Base-by-base conservation (phyloP, 2,888 invertebrate genomes). In the Lucinisca nassula region DNA sequence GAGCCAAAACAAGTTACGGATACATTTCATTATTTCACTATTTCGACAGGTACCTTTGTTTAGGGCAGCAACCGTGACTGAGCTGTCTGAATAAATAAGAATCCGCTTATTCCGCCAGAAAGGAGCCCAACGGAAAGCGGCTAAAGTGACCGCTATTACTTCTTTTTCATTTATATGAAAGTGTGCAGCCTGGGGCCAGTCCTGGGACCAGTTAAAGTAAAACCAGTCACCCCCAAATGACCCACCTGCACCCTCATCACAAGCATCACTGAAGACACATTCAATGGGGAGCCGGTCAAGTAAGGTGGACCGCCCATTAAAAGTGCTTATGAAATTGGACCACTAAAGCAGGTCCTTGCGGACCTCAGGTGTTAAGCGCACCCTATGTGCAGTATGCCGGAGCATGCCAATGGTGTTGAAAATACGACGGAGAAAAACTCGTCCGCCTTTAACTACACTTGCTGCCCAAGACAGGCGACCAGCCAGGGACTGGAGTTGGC, bases 81-180 rank as follows among this genome's bases (percentile, higher is more conserved):
- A n/a, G n/a, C n/a, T n/a, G n/a, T n/a, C n/a, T n/a, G n/a, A n/a
- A n/a, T 61, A 61, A 61, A 61, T 61, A 30, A 61, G 24, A 4
- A 61, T 61, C 6, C 21, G 61, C 30, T 27, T 61, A 27, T 61
- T 61, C 30, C 61, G 6, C 61, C 61, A 61, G 8, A 61, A 61
- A 21, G 61, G 61, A 30, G 30, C 27, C 61, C 61, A 61, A 6
- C 61, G 61, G 30, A 30, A 61, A 12, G 61, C 61, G 4, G 73
- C 73, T 24, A 73, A 17, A 1, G 40, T 27, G 3, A 73, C 40
- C 10, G 73, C 73, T 12, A 51, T 14, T n/a, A n/a, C n/a, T n/a
- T n/a, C n/a, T n/a, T n/a, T n/a, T n/a, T n/a, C n/a, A n/a, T 83
- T 78, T 1, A 83, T 83, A 40, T 79, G 83, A 37, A 72, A 27